A percentile compares a stretch with the other conserved stretches of the same genome.
These are phyloP conservation scores for Ceuthmochares aereus DNA, from an alignment of 2,113 vertebrate genomes.

Conservation along the genomic window DNA sequence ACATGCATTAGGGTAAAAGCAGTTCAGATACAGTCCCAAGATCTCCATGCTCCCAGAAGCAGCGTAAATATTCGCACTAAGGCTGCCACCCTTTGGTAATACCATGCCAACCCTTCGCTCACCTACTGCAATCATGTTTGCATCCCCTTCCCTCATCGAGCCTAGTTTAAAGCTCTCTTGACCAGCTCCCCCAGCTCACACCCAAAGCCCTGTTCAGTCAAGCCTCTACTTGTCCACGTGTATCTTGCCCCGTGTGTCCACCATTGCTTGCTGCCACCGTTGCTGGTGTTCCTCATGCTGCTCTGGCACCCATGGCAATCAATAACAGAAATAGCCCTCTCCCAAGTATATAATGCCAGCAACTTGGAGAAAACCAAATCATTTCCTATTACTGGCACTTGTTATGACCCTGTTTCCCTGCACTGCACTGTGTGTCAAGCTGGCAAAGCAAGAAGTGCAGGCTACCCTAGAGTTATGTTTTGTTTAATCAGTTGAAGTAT, in stretches of 20 bases:
- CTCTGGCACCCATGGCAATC: background rate
- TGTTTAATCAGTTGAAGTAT: background rate
- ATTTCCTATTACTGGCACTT: background rate
- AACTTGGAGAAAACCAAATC: background rate
- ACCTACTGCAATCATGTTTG: background rate
- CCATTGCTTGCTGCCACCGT: no score
- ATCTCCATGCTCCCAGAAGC: background rate
- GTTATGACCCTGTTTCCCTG: background rate
- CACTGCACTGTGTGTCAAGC: background rate
- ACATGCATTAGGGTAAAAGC: no score
- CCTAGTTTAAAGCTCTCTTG: background rate
- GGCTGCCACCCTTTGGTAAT: background rate
- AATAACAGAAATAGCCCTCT: background rate
- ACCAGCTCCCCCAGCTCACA: fast-evolving
- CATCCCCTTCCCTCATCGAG: fast-evolving
- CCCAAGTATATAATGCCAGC: background rate
- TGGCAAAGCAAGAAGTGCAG: background rate
- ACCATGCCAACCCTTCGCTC: background rate
- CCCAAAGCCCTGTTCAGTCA: background rate
- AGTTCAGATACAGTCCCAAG: background rate
- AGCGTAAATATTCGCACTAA: background rate
- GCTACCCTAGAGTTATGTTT: background rate
- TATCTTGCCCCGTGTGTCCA: background rate
- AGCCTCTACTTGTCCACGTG: background rate
- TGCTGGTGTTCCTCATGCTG: no score